Conservation (phyloP, 2,888 invertebrate species). For the Microctonus brassicae region DNA sequence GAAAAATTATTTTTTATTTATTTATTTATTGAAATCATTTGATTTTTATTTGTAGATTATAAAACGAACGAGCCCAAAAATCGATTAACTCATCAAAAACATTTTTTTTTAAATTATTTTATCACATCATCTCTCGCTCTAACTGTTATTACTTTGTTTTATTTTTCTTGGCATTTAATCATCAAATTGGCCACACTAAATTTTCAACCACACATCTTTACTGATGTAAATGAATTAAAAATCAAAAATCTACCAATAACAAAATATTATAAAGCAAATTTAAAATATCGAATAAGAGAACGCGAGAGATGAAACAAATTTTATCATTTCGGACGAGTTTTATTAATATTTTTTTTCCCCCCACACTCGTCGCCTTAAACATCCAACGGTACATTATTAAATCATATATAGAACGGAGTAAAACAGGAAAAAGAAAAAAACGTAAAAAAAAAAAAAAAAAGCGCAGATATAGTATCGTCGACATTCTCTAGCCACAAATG, state of each 20-base stretch:
- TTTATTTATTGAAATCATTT: background rate
- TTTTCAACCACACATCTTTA: no score
- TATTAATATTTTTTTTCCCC: background rate
- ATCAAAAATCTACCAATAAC: no score
- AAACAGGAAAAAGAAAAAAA: background rate
- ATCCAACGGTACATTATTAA: constrained; percentile 6
- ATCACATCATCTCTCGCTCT: background rate
- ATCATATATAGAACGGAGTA: constrained; percentile 7
- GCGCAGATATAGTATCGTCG: constrained; percentile 13
- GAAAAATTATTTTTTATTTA: background rate
- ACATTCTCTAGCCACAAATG: constrained; percentile 34
- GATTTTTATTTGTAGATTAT: no score
- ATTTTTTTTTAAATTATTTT: no score
- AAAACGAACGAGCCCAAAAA: no score
- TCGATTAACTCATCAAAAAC: no score
- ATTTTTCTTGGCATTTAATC: no score
- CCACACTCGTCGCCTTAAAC: constrained; percentile 35
- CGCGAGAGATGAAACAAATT: background rate
- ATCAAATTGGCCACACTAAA: no score
- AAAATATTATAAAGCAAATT: no score
- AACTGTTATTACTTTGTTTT: no score
- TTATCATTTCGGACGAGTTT: background rate
- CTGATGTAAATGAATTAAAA: no score
- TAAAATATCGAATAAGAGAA: constrained; percentile 33
- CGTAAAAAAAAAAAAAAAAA: no score